Evolutionary conservation across 2,888 invertebrate genomes (phyloP).

Genomic region (Sphaerophoria rueppellii): DNA sequence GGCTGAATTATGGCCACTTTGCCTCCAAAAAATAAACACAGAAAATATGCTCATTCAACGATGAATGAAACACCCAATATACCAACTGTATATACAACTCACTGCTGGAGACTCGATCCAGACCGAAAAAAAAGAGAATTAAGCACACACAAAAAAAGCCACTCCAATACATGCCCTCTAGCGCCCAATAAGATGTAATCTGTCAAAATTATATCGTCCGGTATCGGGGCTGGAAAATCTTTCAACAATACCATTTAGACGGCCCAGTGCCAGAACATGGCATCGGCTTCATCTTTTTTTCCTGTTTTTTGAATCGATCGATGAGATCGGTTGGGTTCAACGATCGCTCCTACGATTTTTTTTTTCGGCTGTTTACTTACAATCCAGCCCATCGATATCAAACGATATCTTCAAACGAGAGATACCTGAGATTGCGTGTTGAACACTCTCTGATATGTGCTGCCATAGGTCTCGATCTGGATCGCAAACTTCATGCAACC

Average conservation of each 20-base stretch:
- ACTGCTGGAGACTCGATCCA: constrained; percentile 48
- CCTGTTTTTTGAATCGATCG: constrained; percentile 28
- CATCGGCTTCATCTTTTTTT: constrained; percentile 44
- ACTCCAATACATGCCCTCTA: constrained; percentile 75
- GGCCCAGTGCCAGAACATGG: constrained; percentile 42
- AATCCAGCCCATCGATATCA: constrained; percentile 31
- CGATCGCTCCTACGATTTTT: constrained; percentile 62
- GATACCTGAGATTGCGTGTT: constrained; percentile 63
- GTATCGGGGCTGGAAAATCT: constrained; percentile 72
- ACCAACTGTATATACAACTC: constrained; percentile 40
- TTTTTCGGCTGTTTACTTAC: constrained; percentile 66
- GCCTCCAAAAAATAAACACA: not conserved
- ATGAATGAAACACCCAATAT: constrained; percentile 59
- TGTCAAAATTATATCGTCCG: constrained; percentile 79
- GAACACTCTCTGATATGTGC: constrained; percentile 54
- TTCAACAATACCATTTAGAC: constrained; percentile 71
- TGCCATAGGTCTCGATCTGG: constrained; percentile 13
- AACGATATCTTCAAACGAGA: constrained; percentile 5
- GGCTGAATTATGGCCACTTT: constrained; percentile 59
- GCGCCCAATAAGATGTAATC: constrained; percentile 81
- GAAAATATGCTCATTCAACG: not conserved
- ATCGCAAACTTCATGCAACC: not conserved
- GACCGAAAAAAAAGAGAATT: constrained; percentile 1
- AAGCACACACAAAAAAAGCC: not conserved
- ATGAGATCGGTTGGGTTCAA: constrained; percentile 41